A percentile compares a stretch with the other conserved stretches of the same genome.
Conservation (phyloP, 1,140 invertebrate species). For the Brachionus manjavacas region DNA sequence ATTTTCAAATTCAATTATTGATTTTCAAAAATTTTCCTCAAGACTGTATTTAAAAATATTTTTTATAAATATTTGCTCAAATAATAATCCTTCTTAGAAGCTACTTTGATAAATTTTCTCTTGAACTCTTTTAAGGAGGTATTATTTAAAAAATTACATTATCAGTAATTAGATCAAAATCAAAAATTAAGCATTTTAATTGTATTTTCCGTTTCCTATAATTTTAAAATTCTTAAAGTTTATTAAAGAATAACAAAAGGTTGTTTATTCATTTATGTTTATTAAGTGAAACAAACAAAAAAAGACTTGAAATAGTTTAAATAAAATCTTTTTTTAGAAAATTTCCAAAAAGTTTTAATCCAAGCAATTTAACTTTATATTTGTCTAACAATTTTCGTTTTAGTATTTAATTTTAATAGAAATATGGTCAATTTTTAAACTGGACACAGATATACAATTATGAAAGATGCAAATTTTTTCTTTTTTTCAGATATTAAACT, state of each 20-base stretch:
- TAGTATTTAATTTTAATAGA: too few relatives aligned
- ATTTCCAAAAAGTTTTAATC: too few relatives aligned
- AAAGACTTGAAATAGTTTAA: not conserved
- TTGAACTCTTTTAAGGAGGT: not conserved
- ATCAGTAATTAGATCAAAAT: not conserved
- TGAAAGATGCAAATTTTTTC: too few relatives aligned
- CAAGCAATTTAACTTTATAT: too few relatives aligned
- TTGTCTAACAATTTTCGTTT: too few relatives aligned
- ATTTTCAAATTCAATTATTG: not conserved
- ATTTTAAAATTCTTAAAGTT: not conserved
- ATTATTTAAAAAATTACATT: not conserved
- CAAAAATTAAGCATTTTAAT: not conserved
- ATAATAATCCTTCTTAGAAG: not conserved
- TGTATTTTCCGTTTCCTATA: not conserved
- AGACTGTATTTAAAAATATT: not conserved
- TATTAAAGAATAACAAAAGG: not conserved
- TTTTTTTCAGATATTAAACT: too few relatives aligned
- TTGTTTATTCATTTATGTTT: too few relatives aligned
- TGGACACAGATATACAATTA: too few relatives aligned
- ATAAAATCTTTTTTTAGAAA: too few relatives aligned
- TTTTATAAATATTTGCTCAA: not conserved
- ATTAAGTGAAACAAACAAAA: not conserved
- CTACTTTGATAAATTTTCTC: not conserved
- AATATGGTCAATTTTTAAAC: too few relatives aligned
- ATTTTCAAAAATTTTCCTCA: not conserved